Conservation (phyloP, 2,797 vertebrate genomes). For the Neosilurus hyrtlii region DNA sequence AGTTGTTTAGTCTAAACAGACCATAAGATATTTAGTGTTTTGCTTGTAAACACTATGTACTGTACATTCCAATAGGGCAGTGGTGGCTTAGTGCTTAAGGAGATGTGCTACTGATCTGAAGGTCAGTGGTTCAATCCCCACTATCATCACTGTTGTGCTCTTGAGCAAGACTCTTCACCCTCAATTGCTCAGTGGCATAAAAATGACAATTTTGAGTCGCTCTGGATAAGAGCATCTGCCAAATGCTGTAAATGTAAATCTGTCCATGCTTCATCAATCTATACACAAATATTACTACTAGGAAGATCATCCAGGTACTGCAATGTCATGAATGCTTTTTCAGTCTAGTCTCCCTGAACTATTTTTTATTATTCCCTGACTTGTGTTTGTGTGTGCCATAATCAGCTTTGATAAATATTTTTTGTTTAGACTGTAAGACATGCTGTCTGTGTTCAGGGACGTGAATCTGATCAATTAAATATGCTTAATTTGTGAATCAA, state of each 20-base stretch:
- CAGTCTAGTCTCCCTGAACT: background rate
- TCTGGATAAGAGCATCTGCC: too few species aligned
- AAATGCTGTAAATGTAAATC: too few species aligned
- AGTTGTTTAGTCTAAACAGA: background rate
- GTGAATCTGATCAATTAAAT: background rate
- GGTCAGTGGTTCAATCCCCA: too few species aligned
- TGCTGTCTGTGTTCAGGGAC: background rate
- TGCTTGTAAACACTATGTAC: background rate
- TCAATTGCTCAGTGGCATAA: too few species aligned
- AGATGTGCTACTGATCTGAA: too few species aligned
- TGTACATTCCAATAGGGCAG: background rate
- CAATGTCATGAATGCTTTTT: background rate
- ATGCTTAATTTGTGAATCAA: background rate
- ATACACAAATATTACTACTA: background rate
- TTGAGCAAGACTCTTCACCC: too few species aligned
- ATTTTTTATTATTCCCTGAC: background rate
- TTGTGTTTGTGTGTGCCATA: background rate
- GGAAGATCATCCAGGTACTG: background rate
- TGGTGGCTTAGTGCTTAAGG: too few species aligned
- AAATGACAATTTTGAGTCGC: too few species aligned
- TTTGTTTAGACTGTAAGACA: background rate
- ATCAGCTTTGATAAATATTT: background rate
- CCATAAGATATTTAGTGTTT: background rate
- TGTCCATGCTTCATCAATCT: background rate
- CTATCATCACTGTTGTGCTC: too few species aligned